A percentile compares a stretch with the other conserved stretches of the same genome.
These are phyloP conservation scores for Helarctos malayanus DNA, from an alignment of 2,797 vertebrate species.

Conservation along the genomic window DNA sequence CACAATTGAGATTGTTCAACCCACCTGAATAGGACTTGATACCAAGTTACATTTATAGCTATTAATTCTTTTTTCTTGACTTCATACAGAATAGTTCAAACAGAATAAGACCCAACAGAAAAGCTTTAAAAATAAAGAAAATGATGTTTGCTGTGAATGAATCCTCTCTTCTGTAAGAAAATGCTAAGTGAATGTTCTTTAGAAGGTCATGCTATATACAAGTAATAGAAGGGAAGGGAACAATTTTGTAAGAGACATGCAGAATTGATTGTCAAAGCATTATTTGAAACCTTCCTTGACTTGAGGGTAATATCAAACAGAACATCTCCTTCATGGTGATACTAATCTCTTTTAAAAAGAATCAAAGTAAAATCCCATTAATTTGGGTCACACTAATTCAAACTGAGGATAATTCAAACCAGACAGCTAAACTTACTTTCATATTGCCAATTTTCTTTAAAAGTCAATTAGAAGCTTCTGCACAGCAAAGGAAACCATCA, in stretches of 20 bases:
- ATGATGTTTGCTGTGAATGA: neutral
- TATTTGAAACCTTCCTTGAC: constrained; percentile 18
- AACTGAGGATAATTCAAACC: constrained; percentile 62
- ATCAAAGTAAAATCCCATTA: constrained; percentile 62
- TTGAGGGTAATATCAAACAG: constrained; percentile 43
- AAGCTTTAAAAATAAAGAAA: constrained; percentile 19
- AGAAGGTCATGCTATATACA: neutral
- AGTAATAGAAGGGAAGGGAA: neutral
- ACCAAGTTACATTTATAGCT: neutral
- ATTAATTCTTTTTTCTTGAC: constrained; percentile 47
- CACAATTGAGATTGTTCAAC: neutral
- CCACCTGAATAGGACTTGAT: neutral
- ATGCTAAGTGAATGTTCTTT: neutral
- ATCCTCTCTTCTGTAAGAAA: neutral
- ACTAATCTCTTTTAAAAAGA: constrained; percentile 37
- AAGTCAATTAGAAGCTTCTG: constrained; percentile 21
- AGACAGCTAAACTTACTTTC: constrained; percentile 38
- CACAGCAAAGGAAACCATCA: neutral
- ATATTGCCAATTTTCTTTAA: neutral
- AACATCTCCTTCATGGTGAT: constrained; percentile 41
- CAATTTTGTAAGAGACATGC: neutral
- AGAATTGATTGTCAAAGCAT: constrained; percentile 47
- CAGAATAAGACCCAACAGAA: neutral
- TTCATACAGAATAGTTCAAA: constrained; percentile 21
- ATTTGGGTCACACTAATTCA: constrained; percentile 49